phyloP scores from a whole-genome alignment of 2,113 vertebrate species.

The Centropus bengalensis region DNA sequence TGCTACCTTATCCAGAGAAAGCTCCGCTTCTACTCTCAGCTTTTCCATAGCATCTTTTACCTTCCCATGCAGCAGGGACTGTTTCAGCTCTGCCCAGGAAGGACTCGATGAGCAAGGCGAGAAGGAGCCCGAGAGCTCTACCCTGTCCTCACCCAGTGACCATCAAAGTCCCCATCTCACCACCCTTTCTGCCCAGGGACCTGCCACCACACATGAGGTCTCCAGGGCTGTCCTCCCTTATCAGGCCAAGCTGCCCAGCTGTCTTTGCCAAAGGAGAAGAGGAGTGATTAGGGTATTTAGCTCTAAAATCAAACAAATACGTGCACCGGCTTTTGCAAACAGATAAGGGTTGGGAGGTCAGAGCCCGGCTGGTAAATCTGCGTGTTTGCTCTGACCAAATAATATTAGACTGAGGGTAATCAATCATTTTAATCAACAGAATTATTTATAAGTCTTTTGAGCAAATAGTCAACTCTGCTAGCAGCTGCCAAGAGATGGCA shows the following conservation, averaged over 20 bases:
- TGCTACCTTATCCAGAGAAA: not conserved
- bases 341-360: conserved; percentile 44
- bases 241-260: not conserved
- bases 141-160: not conserved
- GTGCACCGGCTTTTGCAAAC: conserved; percentile 48
- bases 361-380: conserved; percentile 29
- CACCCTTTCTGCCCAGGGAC: not conserved
- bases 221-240: not conserved
- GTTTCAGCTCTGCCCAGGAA: not conserved
- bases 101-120: fast-evolving
- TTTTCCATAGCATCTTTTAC: not conserved
- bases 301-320: conserved; percentile 62
- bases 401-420: conserved; percentile 16
- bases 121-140: not conserved
- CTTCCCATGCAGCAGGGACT: not conserved
- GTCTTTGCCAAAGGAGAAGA: not conserved
- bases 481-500: not conserved
- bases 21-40: not conserved
- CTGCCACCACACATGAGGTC: not conserved
- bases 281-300: conserved; percentile 30
- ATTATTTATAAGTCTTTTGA: conserved; percentile 12
- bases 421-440: conserved; percentile 28
- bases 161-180: not conserved
- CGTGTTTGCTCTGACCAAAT: conserved; percentile 34
- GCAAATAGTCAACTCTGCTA: not conserved